phyloP scores from a whole-genome alignment of 2,888 invertebrate species.

The Lapara coniferarum region DNA sequence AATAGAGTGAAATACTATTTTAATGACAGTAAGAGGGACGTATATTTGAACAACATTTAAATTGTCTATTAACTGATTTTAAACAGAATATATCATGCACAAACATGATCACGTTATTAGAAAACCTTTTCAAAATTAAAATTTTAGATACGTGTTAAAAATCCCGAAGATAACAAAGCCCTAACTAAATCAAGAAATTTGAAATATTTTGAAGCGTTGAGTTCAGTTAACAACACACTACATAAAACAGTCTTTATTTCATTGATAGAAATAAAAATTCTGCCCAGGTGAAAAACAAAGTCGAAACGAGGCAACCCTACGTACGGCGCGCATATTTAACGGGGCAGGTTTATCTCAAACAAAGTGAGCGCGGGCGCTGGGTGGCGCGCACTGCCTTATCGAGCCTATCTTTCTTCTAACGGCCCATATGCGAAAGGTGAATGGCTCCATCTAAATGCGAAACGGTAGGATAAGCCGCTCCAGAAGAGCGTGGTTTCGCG shows the following conservation, averaged over 20 bases:
- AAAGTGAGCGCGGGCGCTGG: slow-evolving; percentile 48
- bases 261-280: neutral
- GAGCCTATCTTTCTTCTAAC: slow-evolving; percentile 78
- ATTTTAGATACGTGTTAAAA: too few species aligned
- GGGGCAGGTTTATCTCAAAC: slow-evolving; percentile 69
- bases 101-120: too few species aligned
- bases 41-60: too few species aligned
- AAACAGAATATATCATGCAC: too few species aligned
- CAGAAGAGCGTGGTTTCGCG: slow-evolving; percentile 55
- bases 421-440: slow-evolving; percentile 78
- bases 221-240: too few species aligned
- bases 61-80: too few species aligned
- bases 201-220: too few species aligned
- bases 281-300: neutral
- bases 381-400: slow-evolving; percentile 67
- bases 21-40: too few species aligned
- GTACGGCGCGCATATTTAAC: slow-evolving; percentile 72
- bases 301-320: slow-evolving; percentile 48
- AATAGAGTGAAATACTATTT: too few species aligned
- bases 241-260: neutral
- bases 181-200: too few species aligned
- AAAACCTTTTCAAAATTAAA: too few species aligned
- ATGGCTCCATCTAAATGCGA: slow-evolving; percentile 65
- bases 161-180: too few species aligned
- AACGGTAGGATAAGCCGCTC: slow-evolving; percentile 60